Evolutionary conservation across 2,113 vertebrate species (phyloP).

Genomic region (Neodon shergylaensis): DNA sequence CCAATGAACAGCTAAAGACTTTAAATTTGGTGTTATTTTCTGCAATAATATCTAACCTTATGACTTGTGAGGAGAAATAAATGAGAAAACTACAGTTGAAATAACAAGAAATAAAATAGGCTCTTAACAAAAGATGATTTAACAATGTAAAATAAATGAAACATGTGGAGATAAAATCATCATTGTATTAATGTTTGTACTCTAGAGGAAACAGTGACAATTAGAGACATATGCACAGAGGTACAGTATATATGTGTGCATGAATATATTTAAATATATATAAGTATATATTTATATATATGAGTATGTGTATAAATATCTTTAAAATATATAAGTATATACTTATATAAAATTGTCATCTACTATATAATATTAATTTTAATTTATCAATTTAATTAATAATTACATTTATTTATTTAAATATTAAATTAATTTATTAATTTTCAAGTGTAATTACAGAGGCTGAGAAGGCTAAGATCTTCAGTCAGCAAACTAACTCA

Average conservation of each 20-base stretch:
- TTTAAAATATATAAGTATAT: too few species aligned
- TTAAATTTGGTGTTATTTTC: background rate
- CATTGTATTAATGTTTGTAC: background rate
- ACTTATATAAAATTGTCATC: background rate
- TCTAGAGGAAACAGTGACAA: background rate
- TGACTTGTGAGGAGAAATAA: background rate
- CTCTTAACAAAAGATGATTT: background rate
- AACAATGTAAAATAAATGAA: background rate
- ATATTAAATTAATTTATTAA: too few species aligned
- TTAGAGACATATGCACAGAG: background rate
- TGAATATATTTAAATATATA: too few species aligned
- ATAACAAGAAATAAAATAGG: slow-evolving; percentile 5
- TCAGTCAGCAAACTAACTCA: too few species aligned
- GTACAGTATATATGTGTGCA: background rate
- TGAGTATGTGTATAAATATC: background rate
- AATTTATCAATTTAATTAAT: too few species aligned
- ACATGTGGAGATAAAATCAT: background rate
- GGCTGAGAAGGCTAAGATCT: too few species aligned
- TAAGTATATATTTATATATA: background rate
- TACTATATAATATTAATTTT: background rate
- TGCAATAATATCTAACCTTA: background rate
- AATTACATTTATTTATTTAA: too few species aligned
- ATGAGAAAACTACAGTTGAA: background rate
- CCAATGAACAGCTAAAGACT: background rate
- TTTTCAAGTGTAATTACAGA: too few species aligned